phyloP scores from a whole-genome alignment of 2,888 invertebrate genomes.

The Acrocyrtus sp. region DNA sequence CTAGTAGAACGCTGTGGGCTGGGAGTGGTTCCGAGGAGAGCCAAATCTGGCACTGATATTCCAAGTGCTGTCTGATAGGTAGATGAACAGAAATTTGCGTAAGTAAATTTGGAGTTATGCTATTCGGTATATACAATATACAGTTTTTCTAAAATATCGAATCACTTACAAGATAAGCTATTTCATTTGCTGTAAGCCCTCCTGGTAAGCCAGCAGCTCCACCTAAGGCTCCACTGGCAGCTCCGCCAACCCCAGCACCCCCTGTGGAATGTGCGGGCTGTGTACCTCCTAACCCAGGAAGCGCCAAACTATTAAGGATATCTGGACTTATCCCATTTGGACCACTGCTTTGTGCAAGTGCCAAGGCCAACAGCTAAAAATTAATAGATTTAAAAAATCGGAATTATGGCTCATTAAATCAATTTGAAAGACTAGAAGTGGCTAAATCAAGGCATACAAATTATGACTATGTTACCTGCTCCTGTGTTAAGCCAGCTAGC shows the following conservation, averaged over 20 bases:
- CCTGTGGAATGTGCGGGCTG: not conserved
- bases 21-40: constrained; percentile 6
- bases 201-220: constrained; percentile 12
- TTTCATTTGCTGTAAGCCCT: constrained; percentile 31
- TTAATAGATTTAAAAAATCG: not conserved
- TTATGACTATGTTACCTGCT: constrained; percentile 26
- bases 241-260: not conserved
- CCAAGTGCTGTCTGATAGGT: constrained; percentile 39
- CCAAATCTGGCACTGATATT: constrained; percentile 16
- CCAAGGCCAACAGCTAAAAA: constrained; percentile 14
- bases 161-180: constrained; percentile 23
- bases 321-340: constrained; percentile 25
- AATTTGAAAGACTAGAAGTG: not conserved
- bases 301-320: not conserved
- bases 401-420: not conserved
- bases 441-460: not conserved
- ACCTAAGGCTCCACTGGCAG: not conserved
- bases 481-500: constrained; percentile 22
- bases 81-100: too few species aligned
- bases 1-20: constrained; percentile 21
- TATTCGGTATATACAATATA: too few species aligned
- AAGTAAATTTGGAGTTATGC: too few species aligned
- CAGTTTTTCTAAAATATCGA: too few species aligned
- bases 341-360: constrained; percentile 1
- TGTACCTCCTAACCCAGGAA: not conserved